Evolutionary conservation across 2,888 invertebrate species (phyloP), one percentile per base, ranked within the genome.

Genomic region (Parthenolecanium corni): DNA sequence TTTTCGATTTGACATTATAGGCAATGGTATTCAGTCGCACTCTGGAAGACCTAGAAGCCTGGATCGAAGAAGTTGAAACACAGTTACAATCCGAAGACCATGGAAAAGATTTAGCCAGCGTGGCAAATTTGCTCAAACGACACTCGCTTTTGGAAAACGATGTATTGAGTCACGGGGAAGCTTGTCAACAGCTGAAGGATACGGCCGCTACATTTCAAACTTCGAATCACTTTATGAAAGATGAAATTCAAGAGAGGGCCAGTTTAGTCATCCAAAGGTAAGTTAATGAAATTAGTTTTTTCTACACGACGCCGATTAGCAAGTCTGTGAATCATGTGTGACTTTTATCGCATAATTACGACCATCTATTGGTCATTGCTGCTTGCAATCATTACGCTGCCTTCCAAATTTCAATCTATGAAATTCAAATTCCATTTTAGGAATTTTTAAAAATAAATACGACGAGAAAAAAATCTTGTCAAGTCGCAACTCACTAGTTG

Each of bases 1-100:
- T 42, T 42, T 18, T 42, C 16, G 5, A 14, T 42, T 14, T 42
- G n/a, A 42, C 18, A 42, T 54, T 54, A 12, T 64, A 92, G 74
- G 94, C 93, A 0, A 74, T 93, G 14, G 79, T 90, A 51, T 94
- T 91, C 73, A 84, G 86, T 67, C 81, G 95, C 5, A 88, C 87
- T 1, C 76, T 96, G 62, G 95, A 95, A 70, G 96, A 97, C 75
- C 85, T 96, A 72, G 88, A 90, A 69, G 78, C 82, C 14, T 97
- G 96, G 95, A 84, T 95, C 74, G 91, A 91, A 69, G 94, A 94
- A 64, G 79, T 85, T 0, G 91, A 92, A 74, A 77, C 78, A 16
- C 87, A 88, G 68, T 74, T 89, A 44, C 79, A 81, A 67, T 84
- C 84, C 0, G 83, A 82, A 68, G 87, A 88, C 71, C 83, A 83